Evolutionary conservation across 1,140 invertebrate species (phyloP), one percentile per base, ranked within the genome.

Genomic region (Calosoma granatense): DNA sequence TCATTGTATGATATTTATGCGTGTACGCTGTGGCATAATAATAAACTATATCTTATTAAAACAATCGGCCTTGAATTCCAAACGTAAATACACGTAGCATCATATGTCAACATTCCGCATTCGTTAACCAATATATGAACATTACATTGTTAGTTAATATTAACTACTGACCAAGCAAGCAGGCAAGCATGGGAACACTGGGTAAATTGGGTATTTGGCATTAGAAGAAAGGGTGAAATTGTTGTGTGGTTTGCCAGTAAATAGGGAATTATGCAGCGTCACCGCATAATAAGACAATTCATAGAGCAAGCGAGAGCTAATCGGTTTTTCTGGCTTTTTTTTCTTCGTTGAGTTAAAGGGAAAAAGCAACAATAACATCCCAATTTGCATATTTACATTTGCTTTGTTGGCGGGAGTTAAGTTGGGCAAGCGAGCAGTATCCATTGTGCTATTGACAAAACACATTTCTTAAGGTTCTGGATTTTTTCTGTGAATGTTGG

Each of bases 361-460:
- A 47, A 12, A 47, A 4, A 12, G 15, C 41, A 17, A 47, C 9
- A 47, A 47, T 47, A 17, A 47, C 41, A 47, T 47, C 41, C 6
- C 41, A 47, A 47, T 47, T 47, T 47, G 41, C 41, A 47, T 47
- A 47, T 47, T 47, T 47, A 47, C 41, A 47, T 47, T 47, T 11
- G 9, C 41, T 11, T 47, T 47, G 41, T 47, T 47, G 41, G 17
- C 17, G 17, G 41, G 41, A 47, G 41, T 17, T 9, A 47, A n/a
- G 9, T 9, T 17, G 17, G 9, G 9, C 3, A 47, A 47, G 6
- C 6, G n/a, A n/a, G 6, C 6, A 9, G 15, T 17, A 47, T 47
- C 41, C 17, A 47, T 47, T 47, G 41, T 47, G 3, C 41, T 17
- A 47, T 47, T 47, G 41, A 47, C 41, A 47, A 47, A 9, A 36